Evolutionary conservation across 2,113 vertebrate species (phyloP).

Genomic region (Sterna hirundo): DNA sequence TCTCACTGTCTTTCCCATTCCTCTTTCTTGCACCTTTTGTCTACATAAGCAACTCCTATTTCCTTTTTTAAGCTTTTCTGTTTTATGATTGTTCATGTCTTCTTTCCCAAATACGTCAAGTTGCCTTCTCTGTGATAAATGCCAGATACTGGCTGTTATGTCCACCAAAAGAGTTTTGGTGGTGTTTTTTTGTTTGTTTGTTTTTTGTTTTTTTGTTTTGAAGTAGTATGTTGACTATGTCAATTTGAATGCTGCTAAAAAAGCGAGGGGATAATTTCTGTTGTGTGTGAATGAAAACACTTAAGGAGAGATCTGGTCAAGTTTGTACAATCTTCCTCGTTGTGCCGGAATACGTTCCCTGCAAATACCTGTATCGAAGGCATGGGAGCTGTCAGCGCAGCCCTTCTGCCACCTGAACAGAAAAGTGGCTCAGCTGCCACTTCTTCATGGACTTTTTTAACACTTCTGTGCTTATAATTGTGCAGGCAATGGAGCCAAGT

Average conservation of each 20-base stretch:
- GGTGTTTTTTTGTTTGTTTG: not conserved
- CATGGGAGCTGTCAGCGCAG: not conserved
- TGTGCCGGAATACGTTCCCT: not conserved
- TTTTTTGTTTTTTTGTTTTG: not conserved
- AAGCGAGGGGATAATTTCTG: not conserved
- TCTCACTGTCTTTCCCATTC: not conserved
- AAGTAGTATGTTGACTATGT: not conserved
- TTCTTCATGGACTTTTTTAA: not conserved
- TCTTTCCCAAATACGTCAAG: not conserved
- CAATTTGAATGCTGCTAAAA: not conserved
- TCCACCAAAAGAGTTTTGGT: not conserved
- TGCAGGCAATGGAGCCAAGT: conserved; percentile 70
- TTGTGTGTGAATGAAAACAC: not conserved
- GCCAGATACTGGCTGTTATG: rapidly evolving
- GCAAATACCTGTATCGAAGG: not conserved
- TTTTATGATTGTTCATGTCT: not conserved
- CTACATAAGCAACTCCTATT: not conserved
- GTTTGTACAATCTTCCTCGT: not conserved
- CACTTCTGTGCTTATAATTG: conserved; percentile 6
- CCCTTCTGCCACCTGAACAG: not conserved
- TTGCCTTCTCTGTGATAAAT: not conserved
- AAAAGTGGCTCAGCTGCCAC: not conserved
- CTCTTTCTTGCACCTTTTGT: not conserved
- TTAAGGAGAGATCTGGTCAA: not conserved
- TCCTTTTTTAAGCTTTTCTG: not conserved